These are phyloP conservation scores for Drosophila ustulata DNA, from an alignment of 2,888 invertebrate species.

Conservation along the genomic window DNA sequence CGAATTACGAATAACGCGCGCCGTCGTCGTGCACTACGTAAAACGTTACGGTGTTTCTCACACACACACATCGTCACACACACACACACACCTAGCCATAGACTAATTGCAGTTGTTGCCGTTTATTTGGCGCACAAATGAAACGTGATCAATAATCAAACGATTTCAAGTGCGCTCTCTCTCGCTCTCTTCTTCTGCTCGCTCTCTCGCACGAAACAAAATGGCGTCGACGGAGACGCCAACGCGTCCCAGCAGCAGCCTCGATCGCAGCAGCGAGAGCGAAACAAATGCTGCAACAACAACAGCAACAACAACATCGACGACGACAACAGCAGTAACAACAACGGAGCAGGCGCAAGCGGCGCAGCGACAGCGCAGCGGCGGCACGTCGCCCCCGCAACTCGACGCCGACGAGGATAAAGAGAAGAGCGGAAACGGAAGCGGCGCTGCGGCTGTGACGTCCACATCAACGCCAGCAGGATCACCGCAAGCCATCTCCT, in stretches of 20 bases:
- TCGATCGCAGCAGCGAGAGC: constrained; percentile 27
- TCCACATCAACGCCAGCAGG: constrained; percentile 27
- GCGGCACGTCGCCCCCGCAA: constrained; percentile 36
- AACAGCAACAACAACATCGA: constrained; percentile 5
- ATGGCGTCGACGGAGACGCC: constrained; percentile 66
- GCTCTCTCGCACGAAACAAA: constrained; percentile 39
- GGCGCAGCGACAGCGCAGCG: constrained; percentile 69
- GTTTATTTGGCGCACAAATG: constrained; percentile 10
- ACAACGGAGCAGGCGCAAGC: constrained; percentile 64
- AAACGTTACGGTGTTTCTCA: constrained; percentile 30
- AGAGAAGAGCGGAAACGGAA: neutral
- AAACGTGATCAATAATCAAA: constrained; percentile 38
- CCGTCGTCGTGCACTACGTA: constrained; percentile 36
- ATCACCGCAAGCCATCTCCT: constrained; percentile 22
- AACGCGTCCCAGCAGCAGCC: constrained; percentile 40
- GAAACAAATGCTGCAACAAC: neutral
- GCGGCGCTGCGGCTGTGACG: constrained; percentile 27
- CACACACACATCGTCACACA: constrained; percentile 29
- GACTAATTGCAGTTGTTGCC: neutral
- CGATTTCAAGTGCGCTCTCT: constrained; percentile 18
- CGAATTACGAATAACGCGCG: constrained; percentile 25
- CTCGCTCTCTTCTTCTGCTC: neutral
- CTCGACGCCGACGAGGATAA: neutral
- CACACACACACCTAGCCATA: constrained; percentile 22
- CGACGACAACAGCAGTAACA: constrained; percentile 4